These are phyloP conservation scores for Watsonalla binaria DNA, from an alignment of 2,888 invertebrate genomes.

Conservation along the genomic window DNA sequence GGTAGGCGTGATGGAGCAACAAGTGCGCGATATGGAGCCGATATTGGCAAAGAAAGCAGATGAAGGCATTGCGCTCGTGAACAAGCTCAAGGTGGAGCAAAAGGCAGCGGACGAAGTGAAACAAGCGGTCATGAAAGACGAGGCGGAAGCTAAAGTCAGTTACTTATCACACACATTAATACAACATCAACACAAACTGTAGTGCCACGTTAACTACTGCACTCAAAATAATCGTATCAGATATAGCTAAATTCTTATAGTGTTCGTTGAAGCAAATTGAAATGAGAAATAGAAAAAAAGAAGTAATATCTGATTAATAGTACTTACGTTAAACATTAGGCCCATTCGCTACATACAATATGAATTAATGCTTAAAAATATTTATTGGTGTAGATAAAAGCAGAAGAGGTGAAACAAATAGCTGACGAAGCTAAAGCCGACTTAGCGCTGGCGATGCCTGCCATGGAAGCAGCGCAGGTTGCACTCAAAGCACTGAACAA, in stretches of 20 bases:
- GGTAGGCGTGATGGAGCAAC: slow-evolving; percentile 91
- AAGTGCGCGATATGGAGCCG: slow-evolving; percentile 89
- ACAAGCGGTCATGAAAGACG: slow-evolving; percentile 88
- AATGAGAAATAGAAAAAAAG: too few relatives aligned
- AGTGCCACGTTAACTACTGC: background rate
- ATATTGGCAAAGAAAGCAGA: slow-evolving; percentile 84
- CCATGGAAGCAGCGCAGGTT: slow-evolving; percentile 89
- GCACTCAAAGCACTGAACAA: slow-evolving; percentile 92
- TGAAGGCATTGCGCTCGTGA: slow-evolving; percentile 86
- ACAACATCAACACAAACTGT: background rate
- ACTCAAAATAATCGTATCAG: too few relatives aligned
- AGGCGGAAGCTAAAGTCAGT: slow-evolving; percentile 86
- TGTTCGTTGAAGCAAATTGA: too few relatives aligned
- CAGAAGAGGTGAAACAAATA: slow-evolving; percentile 88
- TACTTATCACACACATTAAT: background rate
- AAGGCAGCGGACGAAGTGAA: slow-evolving; percentile 89
- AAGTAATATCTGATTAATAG: too few relatives aligned
- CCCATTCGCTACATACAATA: background rate
- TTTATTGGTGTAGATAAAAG: slow-evolving; percentile 82
- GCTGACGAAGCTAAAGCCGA: slow-evolving; percentile 94
- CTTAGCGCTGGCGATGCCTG: slow-evolving; percentile 91
- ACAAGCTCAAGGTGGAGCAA: slow-evolving; percentile 87
- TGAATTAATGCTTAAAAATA: background rate
- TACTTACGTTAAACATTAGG: background rate
- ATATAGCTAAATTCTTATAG: too few relatives aligned